These are phyloP conservation scores for Sebastes itinus DNA, from an alignment of 2,797 vertebrate genomes.

Conservation along the genomic window DNA sequence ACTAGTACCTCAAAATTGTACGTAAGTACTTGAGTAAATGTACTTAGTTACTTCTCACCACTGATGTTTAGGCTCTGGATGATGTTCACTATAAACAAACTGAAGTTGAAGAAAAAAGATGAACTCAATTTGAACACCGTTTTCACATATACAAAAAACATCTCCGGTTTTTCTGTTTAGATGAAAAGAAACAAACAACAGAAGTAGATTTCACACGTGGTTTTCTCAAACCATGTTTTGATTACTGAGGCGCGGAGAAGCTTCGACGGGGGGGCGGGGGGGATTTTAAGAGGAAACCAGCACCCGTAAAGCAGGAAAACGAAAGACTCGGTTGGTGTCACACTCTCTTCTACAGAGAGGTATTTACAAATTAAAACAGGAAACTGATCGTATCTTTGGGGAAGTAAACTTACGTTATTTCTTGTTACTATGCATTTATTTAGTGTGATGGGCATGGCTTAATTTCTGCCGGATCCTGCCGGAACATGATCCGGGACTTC, in stretches of 20 bases:
- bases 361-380: constrained; percentile 40
- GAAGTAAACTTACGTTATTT: neutral
- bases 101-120: neutral
- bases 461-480: too few species aligned
- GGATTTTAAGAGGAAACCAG: constrained; percentile 72
- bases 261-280: neutral
- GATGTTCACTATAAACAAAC: neutral
- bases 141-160: neutral
- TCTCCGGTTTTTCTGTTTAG: neutral
- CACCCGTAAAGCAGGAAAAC: constrained; percentile 26
- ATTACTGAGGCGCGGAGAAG: constrained; percentile 5
- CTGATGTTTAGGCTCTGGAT: neutral
- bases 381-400: constrained; percentile 14
- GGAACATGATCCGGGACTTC: too few species aligned
- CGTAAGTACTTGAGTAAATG: neutral
- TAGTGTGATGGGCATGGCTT: too few species aligned
- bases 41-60: neutral
- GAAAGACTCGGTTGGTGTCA: constrained; percentile 1
- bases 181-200: constrained; percentile 10
- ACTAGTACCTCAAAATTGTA: neutral
- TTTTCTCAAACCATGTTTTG: constrained; percentile 34
- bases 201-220: constrained; percentile 36
- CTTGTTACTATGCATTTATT: neutral
- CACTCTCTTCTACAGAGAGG: neutral
- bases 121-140: neutral